Evolutionary conservation across 2,797 vertebrate genomes (phyloP).

Genomic region (Microctenopoma steveboyesi): DNA sequence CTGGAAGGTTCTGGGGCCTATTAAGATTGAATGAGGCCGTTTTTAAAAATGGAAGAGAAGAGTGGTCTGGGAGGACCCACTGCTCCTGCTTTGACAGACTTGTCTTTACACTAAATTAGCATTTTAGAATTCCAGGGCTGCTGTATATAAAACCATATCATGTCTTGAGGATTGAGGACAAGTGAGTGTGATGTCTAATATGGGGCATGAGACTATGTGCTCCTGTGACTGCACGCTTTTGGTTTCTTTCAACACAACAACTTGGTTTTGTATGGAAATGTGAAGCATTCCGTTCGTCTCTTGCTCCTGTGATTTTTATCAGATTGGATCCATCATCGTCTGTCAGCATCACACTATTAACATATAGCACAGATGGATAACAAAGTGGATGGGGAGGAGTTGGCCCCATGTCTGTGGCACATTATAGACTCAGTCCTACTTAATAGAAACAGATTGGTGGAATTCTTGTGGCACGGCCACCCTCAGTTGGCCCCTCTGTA

Average conservation of each 20-base stretch:
- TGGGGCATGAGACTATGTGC: conserved; percentile 21
- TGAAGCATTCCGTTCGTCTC: conserved; percentile 35
- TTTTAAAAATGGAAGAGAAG: conserved; percentile 60
- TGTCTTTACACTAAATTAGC: no score
- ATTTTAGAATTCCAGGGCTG: conserved; percentile 7
- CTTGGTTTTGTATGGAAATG: conserved; percentile 38
- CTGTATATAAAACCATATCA: conserved; percentile 8
- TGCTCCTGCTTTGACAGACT: conserved; percentile 5
- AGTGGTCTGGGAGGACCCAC: conserved; percentile 14
- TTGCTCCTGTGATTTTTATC: conserved; percentile 51
- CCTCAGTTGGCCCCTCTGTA: conserved; percentile 70
- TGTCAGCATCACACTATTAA: conserved; percentile 56
- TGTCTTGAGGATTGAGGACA: conserved; percentile 13
- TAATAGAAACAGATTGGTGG: conserved; percentile 77
- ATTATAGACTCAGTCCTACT: conserved; percentile 50
- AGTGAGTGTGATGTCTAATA: conserved; percentile 34
- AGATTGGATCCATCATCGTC: conserved; percentile 39
- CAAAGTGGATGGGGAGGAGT: conserved; percentile 39
- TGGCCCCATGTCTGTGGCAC: conserved; percentile 42
- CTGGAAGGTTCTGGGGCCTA: neutral
- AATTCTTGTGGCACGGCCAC: conserved; percentile 81
- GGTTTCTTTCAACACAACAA: conserved; percentile 47
- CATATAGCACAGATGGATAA: conserved; percentile 55
- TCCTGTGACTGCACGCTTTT: neutral
- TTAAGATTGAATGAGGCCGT: conserved; percentile 7